Conservation (phyloP, 2,113 vertebrate genomes). For the rabbit (Oryctolagus cuniculus) region DNA sequence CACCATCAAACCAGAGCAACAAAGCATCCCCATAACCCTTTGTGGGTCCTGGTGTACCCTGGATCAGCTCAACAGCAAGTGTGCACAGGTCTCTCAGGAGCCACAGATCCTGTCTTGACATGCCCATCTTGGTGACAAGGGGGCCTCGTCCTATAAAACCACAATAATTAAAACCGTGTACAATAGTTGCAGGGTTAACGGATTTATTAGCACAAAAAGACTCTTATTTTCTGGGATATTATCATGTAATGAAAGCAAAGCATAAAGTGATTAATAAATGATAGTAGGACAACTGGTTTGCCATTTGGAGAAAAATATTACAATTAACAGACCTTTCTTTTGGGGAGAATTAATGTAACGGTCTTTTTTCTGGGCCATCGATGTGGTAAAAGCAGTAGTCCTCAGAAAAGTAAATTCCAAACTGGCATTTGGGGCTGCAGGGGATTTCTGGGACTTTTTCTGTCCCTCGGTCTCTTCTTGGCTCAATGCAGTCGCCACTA, state of each 20-base stretch:
- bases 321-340: background rate
- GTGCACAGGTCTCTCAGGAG: background rate
- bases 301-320: background rate
- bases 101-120: background rate
- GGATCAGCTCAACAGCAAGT: background rate
- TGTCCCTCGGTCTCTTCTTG: background rate
- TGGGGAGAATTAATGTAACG: background rate
- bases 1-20: background rate
- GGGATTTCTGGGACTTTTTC: background rate
- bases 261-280: background rate
- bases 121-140: background rate
- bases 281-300: background rate
- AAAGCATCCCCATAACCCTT: background rate
- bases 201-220: background rate
- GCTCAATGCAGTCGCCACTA: background rate
- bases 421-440: background rate
- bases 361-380: background rate
- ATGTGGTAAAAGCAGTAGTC: background rate
- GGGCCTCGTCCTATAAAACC: background rate
- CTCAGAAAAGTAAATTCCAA: background rate
- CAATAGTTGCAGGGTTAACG: background rate
- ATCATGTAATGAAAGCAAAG: conserved; percentile 13
- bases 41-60: background rate
- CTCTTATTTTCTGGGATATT: background rate
- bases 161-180: background rate